Percentiles rank a stretch among this genome's conserved stretches.
Evolutionary conservation across 2,113 vertebrate species (phyloP).

Genomic region (Notechis scutatus): DNA sequence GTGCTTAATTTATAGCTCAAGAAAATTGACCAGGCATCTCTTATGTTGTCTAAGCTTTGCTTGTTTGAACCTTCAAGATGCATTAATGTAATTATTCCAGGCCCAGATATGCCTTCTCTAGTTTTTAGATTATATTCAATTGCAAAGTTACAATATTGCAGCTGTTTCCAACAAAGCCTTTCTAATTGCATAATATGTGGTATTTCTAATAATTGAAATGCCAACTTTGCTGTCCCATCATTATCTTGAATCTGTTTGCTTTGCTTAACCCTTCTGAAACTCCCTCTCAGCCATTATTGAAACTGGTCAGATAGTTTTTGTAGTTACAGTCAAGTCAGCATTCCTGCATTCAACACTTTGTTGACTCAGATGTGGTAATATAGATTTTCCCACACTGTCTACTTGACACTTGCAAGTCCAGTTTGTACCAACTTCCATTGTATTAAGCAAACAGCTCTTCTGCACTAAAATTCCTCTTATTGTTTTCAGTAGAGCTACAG

Average conservation of each 20-base stretch:
- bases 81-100: slow-evolving; percentile 26
- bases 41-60: slow-evolving; percentile 9
- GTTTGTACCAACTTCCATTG: slow-evolving; percentile 69
- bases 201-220: slow-evolving; percentile 51
- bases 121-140: slow-evolving; percentile 1
- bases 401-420: slow-evolving; percentile 69
- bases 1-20: slow-evolving; percentile 8
- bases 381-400: slow-evolving; percentile 74
- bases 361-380: slow-evolving; percentile 68
- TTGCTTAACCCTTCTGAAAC: slow-evolving; percentile 59
- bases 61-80: slow-evolving; percentile 41
- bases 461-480: slow-evolving; percentile 73
- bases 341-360: slow-evolving; percentile 58
- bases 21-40: not conserved
- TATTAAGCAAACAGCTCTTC: slow-evolving; percentile 69
- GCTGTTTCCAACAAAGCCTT: slow-evolving; percentile 30
- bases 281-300: slow-evolving; percentile 45
- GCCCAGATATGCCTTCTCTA: slow-evolving; percentile 20
- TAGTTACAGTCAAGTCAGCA: slow-evolving; percentile 52
- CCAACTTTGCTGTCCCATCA: slow-evolving; percentile 38
- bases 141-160: slow-evolving; percentile 20
- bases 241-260: slow-evolving; percentile 43
- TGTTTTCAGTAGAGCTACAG: slow-evolving; percentile 73
- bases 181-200: slow-evolving; percentile 42
- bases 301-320: slow-evolving; percentile 55